Evolutionary conservation across 2,113 vertebrate species (phyloP), one percentile per base, ranked within the genome.

Genomic region (Fregetta grallaria): DNA sequence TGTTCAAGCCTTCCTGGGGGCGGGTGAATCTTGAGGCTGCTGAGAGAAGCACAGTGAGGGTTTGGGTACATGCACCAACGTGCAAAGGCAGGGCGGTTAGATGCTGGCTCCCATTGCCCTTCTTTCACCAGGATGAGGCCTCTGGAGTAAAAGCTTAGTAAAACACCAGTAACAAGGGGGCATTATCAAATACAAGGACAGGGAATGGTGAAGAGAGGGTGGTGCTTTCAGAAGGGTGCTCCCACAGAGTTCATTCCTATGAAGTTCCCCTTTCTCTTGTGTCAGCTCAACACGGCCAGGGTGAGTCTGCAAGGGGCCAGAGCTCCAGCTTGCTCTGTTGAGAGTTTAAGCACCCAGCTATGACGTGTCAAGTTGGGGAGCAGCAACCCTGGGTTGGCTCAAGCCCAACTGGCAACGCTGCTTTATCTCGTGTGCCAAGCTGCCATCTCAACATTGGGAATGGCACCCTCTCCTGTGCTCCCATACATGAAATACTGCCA

Each of bases 331-430:
- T 14, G 15, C 36, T 58, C 68, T 22, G 6, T 23, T 40, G 34
- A 9, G 34, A 47, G 21, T 38, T 61, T 25, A 53, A 67, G 25
- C 47, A 49, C 53, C 34, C 68, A 47, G 40, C 25, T 67, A 25
- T 2, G 11, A 19, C 0, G 0, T 22, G 29, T 17, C 23, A 34
- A 7, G 27, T 6, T 29, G 50, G 73, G 50, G 27, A 58, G 32
- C 73, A 38, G 66, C 36, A 65, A 5, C 32, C 50, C 32, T 20
- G 23, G 56, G 32, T 27, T 50, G 32, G 44, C 36, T 58, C 18
- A 42, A 50, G 19, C 36, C 36, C 36, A 42, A 2, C 18, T 44
- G 50, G 14, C 73, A 72, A 8, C 29, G 32, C 32, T 1, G 0
- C 71, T n/a, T 16, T 17, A 3, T 16, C 19, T 59, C 22, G 5